Conservation (phyloP, 2,113 vertebrate species). For the Cyrtonyx montezumae region DNA sequence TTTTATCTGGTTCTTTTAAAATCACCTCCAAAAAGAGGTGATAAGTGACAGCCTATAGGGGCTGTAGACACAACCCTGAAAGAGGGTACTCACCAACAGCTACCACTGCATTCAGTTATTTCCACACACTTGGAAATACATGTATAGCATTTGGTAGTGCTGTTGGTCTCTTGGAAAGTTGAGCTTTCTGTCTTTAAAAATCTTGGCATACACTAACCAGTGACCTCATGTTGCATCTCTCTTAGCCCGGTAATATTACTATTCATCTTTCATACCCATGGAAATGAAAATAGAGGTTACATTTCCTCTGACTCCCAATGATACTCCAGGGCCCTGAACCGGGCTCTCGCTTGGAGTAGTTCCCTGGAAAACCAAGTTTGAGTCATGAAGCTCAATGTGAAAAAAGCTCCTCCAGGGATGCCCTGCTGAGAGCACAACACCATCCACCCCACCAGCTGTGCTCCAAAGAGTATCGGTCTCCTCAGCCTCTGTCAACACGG, state of each 20-base stretch:
- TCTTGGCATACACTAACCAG: constrained; percentile 45
- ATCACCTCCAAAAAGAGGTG: background rate
- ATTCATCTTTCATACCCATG: constrained; percentile 1
- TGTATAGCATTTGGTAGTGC: background rate
- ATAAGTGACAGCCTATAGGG: background rate
- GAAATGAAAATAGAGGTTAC: constrained; percentile 41
- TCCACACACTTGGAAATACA: background rate
- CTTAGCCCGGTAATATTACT: constrained; percentile 12
- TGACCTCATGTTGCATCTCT: constrained; percentile 16
- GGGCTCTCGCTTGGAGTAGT: background rate
- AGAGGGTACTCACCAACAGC: background rate
- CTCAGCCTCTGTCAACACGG: background rate
- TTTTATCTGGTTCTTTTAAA: background rate
- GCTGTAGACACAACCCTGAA: background rate
- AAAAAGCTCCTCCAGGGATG: background rate
- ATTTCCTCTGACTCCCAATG: background rate
- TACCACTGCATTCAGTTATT: background rate
- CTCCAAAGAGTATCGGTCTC: background rate
- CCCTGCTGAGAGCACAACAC: background rate
- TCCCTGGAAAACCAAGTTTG: background rate
- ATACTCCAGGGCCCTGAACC: background rate
- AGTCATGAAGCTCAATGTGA: background rate
- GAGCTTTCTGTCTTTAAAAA: constrained; percentile 34
- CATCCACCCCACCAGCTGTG: background rate
- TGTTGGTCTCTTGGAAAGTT: constrained; percentile 36